These are phyloP conservation scores for Bothrops jararaca DNA, from an alignment of 2,113 vertebrate species.

Conservation along the genomic window DNA sequence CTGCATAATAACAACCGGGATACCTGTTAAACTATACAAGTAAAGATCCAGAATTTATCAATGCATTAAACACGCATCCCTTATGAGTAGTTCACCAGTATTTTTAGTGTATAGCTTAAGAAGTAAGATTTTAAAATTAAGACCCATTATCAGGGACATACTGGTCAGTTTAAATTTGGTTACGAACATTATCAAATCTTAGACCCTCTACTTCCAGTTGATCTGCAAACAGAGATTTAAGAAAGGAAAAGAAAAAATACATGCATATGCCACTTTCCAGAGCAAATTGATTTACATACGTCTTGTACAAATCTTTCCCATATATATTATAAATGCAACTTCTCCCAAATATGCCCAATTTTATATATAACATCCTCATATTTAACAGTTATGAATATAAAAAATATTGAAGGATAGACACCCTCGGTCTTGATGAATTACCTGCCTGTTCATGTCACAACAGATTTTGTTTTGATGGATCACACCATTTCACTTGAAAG, in stretches of 20 bases:
- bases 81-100: neutral
- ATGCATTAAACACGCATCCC: too few species aligned
- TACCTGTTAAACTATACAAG: neutral
- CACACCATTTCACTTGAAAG: neutral
- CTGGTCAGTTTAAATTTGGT: neutral
- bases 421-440: neutral
- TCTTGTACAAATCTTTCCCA: neutral
- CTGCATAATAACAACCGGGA: neutral
- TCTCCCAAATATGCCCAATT: neutral
- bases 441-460: neutral
- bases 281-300: neutral
- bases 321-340: neutral
- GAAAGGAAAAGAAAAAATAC: neutral
- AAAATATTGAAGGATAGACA: neutral
- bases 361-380: neutral
- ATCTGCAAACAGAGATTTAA: neutral
- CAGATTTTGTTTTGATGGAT: neutral
- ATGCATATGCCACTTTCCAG: neutral
- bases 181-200: neutral
- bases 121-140: neutral
- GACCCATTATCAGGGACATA: neutral
- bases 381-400: neutral
- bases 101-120: neutral
- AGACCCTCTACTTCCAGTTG: neutral
- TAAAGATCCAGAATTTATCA: neutral